phyloP scores from a whole-genome alignment of 2,888 invertebrate species.

The Globia sparganii region DNA sequence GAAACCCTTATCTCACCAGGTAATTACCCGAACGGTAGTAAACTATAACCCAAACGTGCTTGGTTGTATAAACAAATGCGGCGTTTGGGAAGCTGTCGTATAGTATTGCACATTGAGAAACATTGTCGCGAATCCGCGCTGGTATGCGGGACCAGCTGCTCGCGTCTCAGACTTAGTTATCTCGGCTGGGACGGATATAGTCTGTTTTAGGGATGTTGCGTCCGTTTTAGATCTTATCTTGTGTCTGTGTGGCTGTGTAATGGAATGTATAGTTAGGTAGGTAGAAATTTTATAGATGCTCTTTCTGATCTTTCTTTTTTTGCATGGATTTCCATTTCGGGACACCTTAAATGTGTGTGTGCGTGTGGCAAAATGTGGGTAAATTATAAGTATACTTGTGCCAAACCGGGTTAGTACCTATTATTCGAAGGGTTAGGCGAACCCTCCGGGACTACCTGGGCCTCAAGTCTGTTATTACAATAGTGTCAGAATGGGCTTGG shows the following conservation, averaged over 20 bases:
- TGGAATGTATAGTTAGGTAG: neutral
- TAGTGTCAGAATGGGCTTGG: too few species aligned
- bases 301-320: neutral
- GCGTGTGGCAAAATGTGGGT: neutral
- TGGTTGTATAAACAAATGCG: slow-evolving; percentile 42
- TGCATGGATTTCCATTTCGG: neutral
- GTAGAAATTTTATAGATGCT: neutral
- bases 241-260: neutral
- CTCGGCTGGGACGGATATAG: slow-evolving; percentile 64
- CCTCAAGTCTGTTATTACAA: too few species aligned
- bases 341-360: neutral
- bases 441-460: too few species aligned
- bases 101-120: slow-evolving; percentile 53
- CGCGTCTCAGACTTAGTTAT: slow-evolving; percentile 62
- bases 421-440: neutral
- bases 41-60: slow-evolving; percentile 44
- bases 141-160: slow-evolving; percentile 68
- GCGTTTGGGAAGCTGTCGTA: slow-evolving; percentile 34
- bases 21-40: slow-evolving; percentile 39
- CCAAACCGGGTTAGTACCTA: neutral
- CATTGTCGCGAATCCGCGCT: slow-evolving; percentile 56
- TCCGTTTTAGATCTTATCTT: slow-evolving; percentile 49
- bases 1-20: slow-evolving; percentile 57
- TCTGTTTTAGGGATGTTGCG: slow-evolving; percentile 61
- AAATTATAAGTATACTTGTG: neutral